Evolutionary conservation across 2,113 vertebrate species (phyloP), one percentile per base, ranked within the genome.

Genomic region (Accipiter virgatus): DNA sequence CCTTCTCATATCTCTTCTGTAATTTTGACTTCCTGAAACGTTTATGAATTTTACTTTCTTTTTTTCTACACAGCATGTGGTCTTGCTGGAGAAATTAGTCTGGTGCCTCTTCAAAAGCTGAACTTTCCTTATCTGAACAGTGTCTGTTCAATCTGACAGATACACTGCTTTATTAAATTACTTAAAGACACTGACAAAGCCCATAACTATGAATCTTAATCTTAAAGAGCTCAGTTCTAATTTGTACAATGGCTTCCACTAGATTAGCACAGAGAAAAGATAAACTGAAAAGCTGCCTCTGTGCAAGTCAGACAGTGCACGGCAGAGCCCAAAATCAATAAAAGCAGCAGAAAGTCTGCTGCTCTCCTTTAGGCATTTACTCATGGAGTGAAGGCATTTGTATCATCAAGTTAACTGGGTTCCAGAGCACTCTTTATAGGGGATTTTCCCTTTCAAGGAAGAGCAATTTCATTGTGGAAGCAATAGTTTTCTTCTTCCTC

Each of bases 141-240:
- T 29, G 55, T 70, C 52, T 27, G 59, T 95, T 92, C 77, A 81
- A 67, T 79, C 53, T 10, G 58, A 90, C 63, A 88, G 86, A 86
- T 25, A 75, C 32, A 55, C 20, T 66, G 36, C 40, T 87, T 94
- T 95, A 98, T 93, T 94, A 74, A 97, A 90, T 96, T 96, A 90
- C 77, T 74, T 81, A 77, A 66, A 97, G 81, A 72, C 68, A 83
- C 32, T 90, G 83, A 95, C 81, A 94, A 84, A 96, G 38, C 38
- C 83, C 53, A 80, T 88, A 94, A 82, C 82, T 56, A 56, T 74
- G 77, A 78, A 83, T 87, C 87, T 91, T 95, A 75, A 95, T 95
- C 78, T 93, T 71, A 93, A 88, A 59, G 61, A 84, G 29, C 40
- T 81, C 86, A 68, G 21, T 71, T 72, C 71, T 72, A 95, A 90